Conservation (phyloP, 2,888 invertebrate species). For the Stramonita haemastoma region DNA sequence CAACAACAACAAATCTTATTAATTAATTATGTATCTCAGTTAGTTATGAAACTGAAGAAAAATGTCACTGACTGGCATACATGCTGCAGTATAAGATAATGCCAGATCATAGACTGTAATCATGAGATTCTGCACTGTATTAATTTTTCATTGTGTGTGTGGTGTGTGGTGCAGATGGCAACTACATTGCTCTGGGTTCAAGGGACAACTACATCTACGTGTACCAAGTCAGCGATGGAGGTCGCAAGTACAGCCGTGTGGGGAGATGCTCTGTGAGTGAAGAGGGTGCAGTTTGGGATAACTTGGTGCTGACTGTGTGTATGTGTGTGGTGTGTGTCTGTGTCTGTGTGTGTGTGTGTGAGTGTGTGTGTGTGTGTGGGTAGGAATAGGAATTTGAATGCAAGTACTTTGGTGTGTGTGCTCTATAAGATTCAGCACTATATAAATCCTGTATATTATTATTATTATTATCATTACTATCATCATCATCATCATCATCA, state of each 20-base stretch:
- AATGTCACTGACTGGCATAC: too few species aligned
- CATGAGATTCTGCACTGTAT: not conserved
- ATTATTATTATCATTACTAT: too few species aligned
- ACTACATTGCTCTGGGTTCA: slow-evolving; percentile 89
- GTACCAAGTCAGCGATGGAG: slow-evolving; percentile 88
- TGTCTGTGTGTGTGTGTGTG: not conserved
- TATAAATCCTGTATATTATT: not conserved
- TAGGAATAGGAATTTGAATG: not conserved
- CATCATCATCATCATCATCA: too few species aligned
- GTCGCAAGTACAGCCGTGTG: slow-evolving; percentile 87
- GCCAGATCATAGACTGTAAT: not conserved
- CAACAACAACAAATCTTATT: too few species aligned
- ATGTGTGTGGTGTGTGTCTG: not conserved
- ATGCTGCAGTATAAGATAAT: too few species aligned
- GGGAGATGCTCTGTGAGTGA: slow-evolving; percentile 90
- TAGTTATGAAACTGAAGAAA: too few species aligned
- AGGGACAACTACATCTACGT: slow-evolving; percentile 93
- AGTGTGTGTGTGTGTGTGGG: not conserved
- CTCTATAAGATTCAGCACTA: too few species aligned
- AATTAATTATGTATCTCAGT: too few species aligned
- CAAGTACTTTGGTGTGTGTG: too few species aligned
- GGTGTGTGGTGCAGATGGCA: slow-evolving; percentile 82
- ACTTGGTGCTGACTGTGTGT: not conserved
- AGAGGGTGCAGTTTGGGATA: not conserved
- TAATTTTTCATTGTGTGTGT: not conserved